Base-by-base conservation (phyloP, 2,888 invertebrate genomes). In the Netelia melanura region DNA sequence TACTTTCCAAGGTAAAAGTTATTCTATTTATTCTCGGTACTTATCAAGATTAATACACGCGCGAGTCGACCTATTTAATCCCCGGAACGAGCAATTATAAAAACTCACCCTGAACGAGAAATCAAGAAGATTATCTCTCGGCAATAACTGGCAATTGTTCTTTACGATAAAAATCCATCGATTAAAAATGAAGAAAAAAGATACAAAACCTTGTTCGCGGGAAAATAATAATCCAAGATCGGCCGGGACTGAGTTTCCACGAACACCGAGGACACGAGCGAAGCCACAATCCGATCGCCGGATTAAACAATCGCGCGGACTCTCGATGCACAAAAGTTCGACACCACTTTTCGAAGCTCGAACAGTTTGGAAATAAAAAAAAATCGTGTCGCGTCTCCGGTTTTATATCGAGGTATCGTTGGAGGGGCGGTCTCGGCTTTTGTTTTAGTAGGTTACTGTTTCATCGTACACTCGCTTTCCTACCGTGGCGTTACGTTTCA, bases 361-460 rank as follows among this genome's bases (percentile, higher is more conserved):
- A 81, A 83, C 86, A 71, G 70, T 84, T 78, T 77, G 65, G 71
- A 87, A 87, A 85, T 88, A 85, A 89, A 90, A 90, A 89, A 89
- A 87, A 85, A 88, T 87, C 77, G 83, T 85, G 83, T 81, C 84
- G 81, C 71, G 74, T 79, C 76, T 81, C 86, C 81, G 86, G 72
- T 86, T 89, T 89, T 92, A 91, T 92, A 91, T 91, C 88, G 86
- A 64, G 48, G 52, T 64, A 76, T 75, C 77, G 68, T 76, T 87
- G 89, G 89, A 87, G 91, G 90, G 89, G 88, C 61, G 43, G 68
- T 72, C 70, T 67, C 86, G 70, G 67, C 85, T 79, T 78, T 81
- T 48, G 68, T 87, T 87, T 91, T 90, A 91, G 89, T 91, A 88
- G 91, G 90, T 91, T 91, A 91, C 89, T 85, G 89, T 90, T 89